Conservation (phyloP, 2,113 vertebrate genomes). For the Danio rerio region GRCz12tu NC_133176.1:54213001-54213500, state of each 20-base stretch:
- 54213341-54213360: conserved; percentile 42
- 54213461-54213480: neutral
- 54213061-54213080: too few relatives aligned
- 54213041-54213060: too few relatives aligned
- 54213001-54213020: too few relatives aligned
- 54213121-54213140: neutral
- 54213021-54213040: too few relatives aligned
- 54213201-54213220: conserved; percentile 25
- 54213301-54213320: conserved; percentile 64
- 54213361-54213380: conserved; percentile 42
- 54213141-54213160: conserved; percentile 40
- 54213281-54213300: conserved; percentile 85
- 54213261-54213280: conserved; percentile 87
- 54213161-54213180: conserved; percentile 50
- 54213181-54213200: conserved; percentile 33
- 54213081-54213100: neutral
- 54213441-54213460: neutral
- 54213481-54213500: conserved; percentile 17
- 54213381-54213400: conserved; percentile 19
- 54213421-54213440: conserved; percentile 18
- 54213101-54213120: neutral
- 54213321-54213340: conserved; percentile 21
- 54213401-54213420: conserved; percentile 30
- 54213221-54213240: conserved; percentile 63
- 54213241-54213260: conserved; percentile 79